Base-by-base conservation (phyloP, 2,113 vertebrate species). In the Loxodonta africana region DNA sequence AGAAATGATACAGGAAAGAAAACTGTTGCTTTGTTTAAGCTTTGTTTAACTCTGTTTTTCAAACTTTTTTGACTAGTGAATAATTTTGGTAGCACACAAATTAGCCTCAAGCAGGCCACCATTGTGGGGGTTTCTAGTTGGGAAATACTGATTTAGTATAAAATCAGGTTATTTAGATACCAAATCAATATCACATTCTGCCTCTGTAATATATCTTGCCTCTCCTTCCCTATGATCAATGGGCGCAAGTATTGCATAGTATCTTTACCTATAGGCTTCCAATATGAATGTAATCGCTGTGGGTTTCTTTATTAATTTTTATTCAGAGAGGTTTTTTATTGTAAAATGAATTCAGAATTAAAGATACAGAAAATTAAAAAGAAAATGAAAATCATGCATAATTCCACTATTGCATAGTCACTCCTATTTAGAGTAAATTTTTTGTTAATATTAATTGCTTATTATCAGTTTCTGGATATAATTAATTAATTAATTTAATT, bases 1-100 rank as follows among this genome's bases (percentile, higher is more conserved):
- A 90, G 30, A 69, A 80, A 65, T 83, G 44, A 73, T 94, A 53
- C 20, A 60, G 76, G 15, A 76, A 67, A 80, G 51, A 74, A 69
- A n/a, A 9, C 71, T 84, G 48, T 76, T 85, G 83, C 33, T 96
- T 88, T 97, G 69, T 96, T 94, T 94, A 88, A 95, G 76, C 62
- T 92, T 94, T 80, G 14, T 57, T 84, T 73, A 74, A 87, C 53
- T 83, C n/a, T 83, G n/a, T 62, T 90, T 84, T 90, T 81, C 11
- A 83, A 73, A 87, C 10, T 83, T 80, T n/a, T 46, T 85, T 67
- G 48, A 84, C 20, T 26, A 93, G 88, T 71, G 90, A 65, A 94
- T 94, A 87, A 63, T 87, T 95, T 71, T 78, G 53, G 17, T 74
- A 91, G 33, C 6, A 46, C 26, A 83, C 74, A 0, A 0, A 41